A percentile compares a stretch with the other conserved stretches of the same genome.
phyloP scores from a whole-genome alignment of 2,113 vertebrate genomes.

The Pandion haliaetus region DNA sequence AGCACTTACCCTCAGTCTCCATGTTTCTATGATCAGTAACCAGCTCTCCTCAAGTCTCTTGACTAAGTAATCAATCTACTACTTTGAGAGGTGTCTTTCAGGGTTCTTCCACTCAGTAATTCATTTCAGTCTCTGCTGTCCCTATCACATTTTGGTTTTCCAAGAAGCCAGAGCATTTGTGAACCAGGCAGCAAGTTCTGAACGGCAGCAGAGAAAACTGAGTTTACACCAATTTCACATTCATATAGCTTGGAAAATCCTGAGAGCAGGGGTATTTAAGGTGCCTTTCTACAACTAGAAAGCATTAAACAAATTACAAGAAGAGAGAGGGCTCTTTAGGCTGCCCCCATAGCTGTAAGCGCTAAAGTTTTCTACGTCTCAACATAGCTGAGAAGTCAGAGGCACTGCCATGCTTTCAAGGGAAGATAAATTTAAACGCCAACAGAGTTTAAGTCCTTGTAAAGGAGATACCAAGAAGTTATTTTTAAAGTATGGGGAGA shows the following conservation, averaged over 20 bases:
- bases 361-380: neutral
- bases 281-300: neutral
- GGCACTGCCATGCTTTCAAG: neutral
- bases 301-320: neutral
- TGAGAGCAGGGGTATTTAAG: neutral
- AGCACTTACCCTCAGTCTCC: neutral
- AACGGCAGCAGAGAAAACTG: neutral
- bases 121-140: neutral
- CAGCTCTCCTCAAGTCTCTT: neutral
- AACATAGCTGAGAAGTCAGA: neutral
- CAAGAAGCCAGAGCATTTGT: neutral
- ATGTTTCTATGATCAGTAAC: neutral
- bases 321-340: neutral
- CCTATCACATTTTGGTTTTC: neutral
- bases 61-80: neutral
- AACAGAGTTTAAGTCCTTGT: neutral
- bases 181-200: neutral
- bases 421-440: neutral
- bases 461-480: neutral
- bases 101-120: neutral
- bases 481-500: neutral
- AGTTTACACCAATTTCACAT: neutral
- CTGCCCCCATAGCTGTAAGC: neutral
- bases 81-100: neutral
- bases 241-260: neutral